Base-by-base conservation (phyloP, 2,888 invertebrate species). In the Encarsia formosa region DNA sequence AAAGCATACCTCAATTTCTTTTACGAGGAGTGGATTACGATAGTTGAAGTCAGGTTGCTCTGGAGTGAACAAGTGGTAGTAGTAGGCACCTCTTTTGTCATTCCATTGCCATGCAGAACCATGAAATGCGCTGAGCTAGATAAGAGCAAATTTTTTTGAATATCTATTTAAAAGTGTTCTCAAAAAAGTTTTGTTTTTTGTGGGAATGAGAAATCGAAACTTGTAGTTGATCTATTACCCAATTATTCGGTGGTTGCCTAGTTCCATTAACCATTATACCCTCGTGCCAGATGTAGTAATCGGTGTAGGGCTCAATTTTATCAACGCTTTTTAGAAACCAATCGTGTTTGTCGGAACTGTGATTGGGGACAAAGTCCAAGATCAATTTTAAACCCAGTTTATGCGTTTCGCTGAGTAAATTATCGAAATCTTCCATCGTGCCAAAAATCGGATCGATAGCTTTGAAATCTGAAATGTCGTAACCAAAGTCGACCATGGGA, bases 31-130 rank as follows among this genome's bases (percentile, higher is more conserved):
- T 0, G 83, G 80, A 70, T 87, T 86, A 24, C 85, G 77, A 65
- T 77, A 88, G 72, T 93, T 92, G 4, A 93, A 76, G 73, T 93
- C 92, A 0, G 92, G 91, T 65, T 91, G 88, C 35, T 81, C 76
- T 5, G 67, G 64, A 2, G 82, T 76, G 63, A 90, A 92, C 61
- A 88, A 87, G 70, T 93, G 92, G 1, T 87, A 78, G 69, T 89
- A 93, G 63, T 77, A 91, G 65, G 87, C 86, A 56, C 82, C 75
- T 19, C 90, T 78, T 19, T 73, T 69, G 0, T 80, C 77, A 57
- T 79, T 78, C 77, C 83, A 91, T 19, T 78, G 76, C 90, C 91
- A 90, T 0, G 87, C 86, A 5, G 84, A 78, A 34, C 84, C 86
- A 40, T 83, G 80, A 65, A 87, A 88, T 1, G 82, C 80, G 63